phyloP scores from a whole-genome alignment of 2,797 vertebrate genomes.

The Rhinichthys osculus region DNA sequence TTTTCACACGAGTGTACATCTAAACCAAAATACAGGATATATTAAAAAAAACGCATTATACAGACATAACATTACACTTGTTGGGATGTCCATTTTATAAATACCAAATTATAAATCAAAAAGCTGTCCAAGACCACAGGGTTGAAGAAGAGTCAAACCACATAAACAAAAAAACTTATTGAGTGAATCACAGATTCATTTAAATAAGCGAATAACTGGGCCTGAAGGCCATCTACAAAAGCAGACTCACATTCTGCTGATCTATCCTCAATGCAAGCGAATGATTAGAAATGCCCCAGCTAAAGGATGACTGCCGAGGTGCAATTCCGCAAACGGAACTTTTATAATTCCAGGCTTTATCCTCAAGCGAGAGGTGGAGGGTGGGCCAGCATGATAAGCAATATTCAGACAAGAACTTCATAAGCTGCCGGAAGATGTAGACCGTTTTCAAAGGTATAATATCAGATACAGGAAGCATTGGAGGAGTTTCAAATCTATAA shows the following conservation, averaged over 20 bases:
- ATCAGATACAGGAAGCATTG: conserved; percentile 73
- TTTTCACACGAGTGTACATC: not conserved
- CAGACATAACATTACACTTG: not conserved
- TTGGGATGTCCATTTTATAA: not conserved
- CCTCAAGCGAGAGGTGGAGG: conserved; percentile 59
- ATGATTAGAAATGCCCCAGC: conserved; percentile 63
- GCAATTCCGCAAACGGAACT: conserved; percentile 37
- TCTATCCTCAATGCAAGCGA: conserved; percentile 56
- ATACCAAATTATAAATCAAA: not conserved
- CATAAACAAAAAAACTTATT: not conserved
- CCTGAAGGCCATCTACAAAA: conserved; percentile 12
- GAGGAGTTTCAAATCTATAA: conserved; percentile 76
- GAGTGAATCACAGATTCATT: conserved; percentile 24
- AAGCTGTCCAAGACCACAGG: not conserved
- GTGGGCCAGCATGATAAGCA: conserved; percentile 69
- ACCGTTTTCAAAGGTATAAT: conserved; percentile 72
- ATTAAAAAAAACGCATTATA: not conserved
- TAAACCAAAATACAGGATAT: not conserved
- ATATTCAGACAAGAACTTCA: conserved; percentile 69
- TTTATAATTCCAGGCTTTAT: conserved; percentile 62
- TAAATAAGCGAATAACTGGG: conserved; percentile 19
- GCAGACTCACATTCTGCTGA: conserved; percentile 36
- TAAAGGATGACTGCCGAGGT: conserved; percentile 47
- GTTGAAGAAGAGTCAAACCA: not conserved
- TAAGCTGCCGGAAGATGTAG: conserved; percentile 69